Evolutionary conservation across 2,113 vertebrate genomes (phyloP).

Genomic region (Bettongia penicillata): DNA sequence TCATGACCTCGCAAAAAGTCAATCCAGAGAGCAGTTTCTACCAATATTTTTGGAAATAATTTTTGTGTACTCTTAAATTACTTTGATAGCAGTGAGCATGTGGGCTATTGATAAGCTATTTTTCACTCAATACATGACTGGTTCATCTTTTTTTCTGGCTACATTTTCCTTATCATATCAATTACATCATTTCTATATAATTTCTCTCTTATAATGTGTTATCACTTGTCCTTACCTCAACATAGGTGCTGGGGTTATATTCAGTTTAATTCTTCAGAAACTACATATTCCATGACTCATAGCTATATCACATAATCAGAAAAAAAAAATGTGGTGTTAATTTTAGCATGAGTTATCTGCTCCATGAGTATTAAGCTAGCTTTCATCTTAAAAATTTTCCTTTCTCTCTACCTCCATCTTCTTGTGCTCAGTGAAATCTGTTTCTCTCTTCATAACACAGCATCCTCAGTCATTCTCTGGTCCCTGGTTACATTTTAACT

Average conservation of each 20-base stretch:
- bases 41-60: no score
- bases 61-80: no score
- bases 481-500: background rate
- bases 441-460: background rate
- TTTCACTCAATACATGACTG: no score
- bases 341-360: background rate
- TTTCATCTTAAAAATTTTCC: background rate
- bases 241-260: background rate
- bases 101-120: no score
- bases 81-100: no score
- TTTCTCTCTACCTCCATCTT: background rate
- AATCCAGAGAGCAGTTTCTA: no score
- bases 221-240: background rate
- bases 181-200: no score
- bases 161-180: no score
- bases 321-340: background rate
- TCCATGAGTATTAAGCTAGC: no score
- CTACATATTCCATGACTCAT: background rate
- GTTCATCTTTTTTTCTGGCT: no score
- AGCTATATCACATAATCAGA: background rate
- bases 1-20: no score
- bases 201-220: no score
- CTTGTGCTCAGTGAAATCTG: background rate
- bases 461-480: background rate
- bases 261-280: background rate